A percentile compares a stretch with the other conserved stretches of the same genome.
Conservation (phyloP, 2,888 invertebrate genomes). For the Trichopoda pennipes region DNA sequence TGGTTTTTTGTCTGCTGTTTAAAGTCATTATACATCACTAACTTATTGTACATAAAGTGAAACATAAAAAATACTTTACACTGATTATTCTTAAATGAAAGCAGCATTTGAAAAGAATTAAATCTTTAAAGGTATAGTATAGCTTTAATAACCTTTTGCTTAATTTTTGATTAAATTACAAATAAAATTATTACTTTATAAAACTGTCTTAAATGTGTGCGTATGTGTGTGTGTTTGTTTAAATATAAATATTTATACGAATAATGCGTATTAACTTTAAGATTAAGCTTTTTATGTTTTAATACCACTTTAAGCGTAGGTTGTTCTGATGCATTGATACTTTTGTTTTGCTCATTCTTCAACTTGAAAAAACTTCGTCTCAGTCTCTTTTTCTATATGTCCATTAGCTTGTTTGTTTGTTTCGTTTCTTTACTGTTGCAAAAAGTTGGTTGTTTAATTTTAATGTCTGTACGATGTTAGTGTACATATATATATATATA, state of each 20-base stretch:
- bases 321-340: conserved; percentile 60
- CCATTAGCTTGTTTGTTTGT: conserved; percentile 38
- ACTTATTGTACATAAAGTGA: conserved; percentile 19
- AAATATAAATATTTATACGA: conserved; percentile 27
- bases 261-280: conserved; percentile 62
- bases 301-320: conserved; percentile 60
- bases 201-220: not conserved
- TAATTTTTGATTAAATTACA: not conserved
- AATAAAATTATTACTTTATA: not conserved
- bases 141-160: not conserved
- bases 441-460: conserved; percentile 14
- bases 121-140: not conserved
- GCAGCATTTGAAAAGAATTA: not conserved
- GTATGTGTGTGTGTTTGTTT: not conserved
- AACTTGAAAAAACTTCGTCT: conserved; percentile 2
- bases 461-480: conserved; percentile 1
- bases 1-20: conserved; percentile 62
- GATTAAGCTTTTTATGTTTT: conserved; percentile 64
- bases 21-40: conserved; percentile 56
- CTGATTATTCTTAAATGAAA: conserved; percentile 45
- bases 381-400: not conserved
- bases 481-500: conserved; percentile 15
- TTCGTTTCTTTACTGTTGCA: conserved; percentile 38
- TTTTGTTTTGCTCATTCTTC: conserved; percentile 32
- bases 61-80: conserved; percentile 24